phyloP scores from a whole-genome alignment of 2,113 vertebrate genomes.

The Macquaria australasica region DNA sequence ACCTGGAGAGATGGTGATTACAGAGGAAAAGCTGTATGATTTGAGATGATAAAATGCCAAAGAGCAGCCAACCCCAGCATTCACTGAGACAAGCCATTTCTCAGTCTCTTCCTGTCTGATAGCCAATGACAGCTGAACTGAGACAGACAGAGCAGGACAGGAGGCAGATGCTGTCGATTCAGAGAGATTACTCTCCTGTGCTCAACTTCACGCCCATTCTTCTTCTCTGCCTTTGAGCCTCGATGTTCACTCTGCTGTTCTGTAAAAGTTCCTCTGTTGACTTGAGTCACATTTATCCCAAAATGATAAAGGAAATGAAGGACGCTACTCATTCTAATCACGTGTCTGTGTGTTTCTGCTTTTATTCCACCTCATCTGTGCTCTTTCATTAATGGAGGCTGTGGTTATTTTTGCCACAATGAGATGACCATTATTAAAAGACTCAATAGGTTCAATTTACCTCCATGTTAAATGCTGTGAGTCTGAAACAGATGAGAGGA shows the following conservation, averaged over 20 bases:
- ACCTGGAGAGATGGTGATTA: conserved; percentile 4
- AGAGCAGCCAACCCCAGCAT: conserved; percentile 24
- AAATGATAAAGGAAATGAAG: background rate
- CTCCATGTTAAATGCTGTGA: conserved; percentile 31
- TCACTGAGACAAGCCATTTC: conserved; percentile 25
- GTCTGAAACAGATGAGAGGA: conserved; percentile 48
- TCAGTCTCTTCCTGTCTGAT: conserved; percentile 61
- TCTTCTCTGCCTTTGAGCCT: conserved; percentile 26
- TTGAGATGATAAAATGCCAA: conserved; percentile 37
- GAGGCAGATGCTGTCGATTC: conserved; percentile 63
- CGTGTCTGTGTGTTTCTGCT: background rate
- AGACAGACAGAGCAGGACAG: conserved; percentile 63
- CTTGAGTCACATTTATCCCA: background rate
- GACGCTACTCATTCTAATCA: background rate
- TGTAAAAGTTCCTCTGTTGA: conserved; percentile 17
- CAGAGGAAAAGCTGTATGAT: conserved; percentile 1
- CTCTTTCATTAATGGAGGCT: conserved; percentile 2
- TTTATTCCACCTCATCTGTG: background rate
- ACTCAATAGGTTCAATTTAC: conserved; percentile 46
- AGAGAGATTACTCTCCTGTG: conserved; percentile 42
- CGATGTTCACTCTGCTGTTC: background rate
- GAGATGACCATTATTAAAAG: conserved; percentile 43
- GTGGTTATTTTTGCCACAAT: conserved; percentile 42
- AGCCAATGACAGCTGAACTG: conserved; percentile 64
- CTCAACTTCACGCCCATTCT: conserved; percentile 7